A percentile compares a stretch with the other conserved stretches of the same genome.
These are phyloP conservation scores for Rosalia funebris DNA, from an alignment of 2,888 invertebrate genomes.

Conservation along the genomic window DNA sequence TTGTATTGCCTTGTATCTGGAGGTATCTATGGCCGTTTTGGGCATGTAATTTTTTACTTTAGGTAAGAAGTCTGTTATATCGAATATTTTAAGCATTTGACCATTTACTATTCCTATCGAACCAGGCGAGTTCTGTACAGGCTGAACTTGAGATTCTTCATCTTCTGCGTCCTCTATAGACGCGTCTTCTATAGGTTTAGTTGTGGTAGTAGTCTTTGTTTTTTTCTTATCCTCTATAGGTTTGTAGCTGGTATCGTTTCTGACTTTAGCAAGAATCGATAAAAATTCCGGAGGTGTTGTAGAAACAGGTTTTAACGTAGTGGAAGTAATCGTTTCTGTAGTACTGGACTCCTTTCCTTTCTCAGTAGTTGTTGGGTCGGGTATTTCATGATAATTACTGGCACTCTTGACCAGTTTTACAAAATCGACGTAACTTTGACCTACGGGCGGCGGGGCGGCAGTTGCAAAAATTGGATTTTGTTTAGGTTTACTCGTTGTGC, in stretches of 20 bases:
- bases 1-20: constrained; percentile 61
- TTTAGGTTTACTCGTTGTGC: constrained; percentile 44
- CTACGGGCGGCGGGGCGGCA: constrained; percentile 51
- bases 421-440: constrained; percentile 57
- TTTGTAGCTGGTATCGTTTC: constrained; percentile 52
- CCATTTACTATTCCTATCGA: constrained; percentile 37
- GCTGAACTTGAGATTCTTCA: constrained; percentile 35
- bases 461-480: constrained; percentile 48
- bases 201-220: constrained; percentile 40
- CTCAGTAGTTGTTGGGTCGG: constrained; percentile 58
- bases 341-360: constrained; percentile 44
- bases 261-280: constrained; percentile 55
- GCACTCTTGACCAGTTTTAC: constrained; percentile 54
- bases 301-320: constrained; percentile 45
- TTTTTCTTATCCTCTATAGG: constrained; percentile 54
- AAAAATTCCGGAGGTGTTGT: constrained; percentile 59
- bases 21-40: constrained; percentile 58
- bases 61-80: constrained; percentile 58
- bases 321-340: constrained; percentile 39
- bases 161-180: constrained; percentile 43
- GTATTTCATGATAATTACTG: constrained; percentile 54
- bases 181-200: constrained; percentile 40
- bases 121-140: constrained; percentile 56
- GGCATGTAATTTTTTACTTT: constrained; percentile 57
- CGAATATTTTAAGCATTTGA: constrained; percentile 55